A percentile compares a stretch with the other conserved stretches of the same genome.
Conservation (phyloP, 2,797 vertebrate genomes). For the Hirundo rustica region DNA sequence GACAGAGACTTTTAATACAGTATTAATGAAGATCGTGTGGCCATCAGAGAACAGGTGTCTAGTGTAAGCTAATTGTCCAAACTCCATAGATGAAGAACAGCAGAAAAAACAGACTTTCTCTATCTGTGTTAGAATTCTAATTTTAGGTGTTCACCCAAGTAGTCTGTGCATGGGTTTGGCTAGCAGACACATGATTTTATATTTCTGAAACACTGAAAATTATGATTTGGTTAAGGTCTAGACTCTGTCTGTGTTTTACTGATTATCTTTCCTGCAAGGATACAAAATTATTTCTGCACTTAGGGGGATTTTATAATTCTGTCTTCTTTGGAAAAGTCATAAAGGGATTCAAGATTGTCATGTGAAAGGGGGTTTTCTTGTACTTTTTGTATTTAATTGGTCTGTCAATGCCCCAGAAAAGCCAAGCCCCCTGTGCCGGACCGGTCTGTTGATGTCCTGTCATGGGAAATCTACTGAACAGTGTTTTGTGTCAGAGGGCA, state of each 20-base stretch:
- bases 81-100: neutral
- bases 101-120: neutral
- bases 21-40: rapidly evolving
- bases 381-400: neutral
- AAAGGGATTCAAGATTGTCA: neutral
- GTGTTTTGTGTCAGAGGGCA: neutral
- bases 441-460: neutral
- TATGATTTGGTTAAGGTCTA: neutral
- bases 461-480: neutral
- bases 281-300: neutral
- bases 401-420: neutral
- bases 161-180: neutral
- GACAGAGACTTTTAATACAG: neutral
- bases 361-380: neutral
- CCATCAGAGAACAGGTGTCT: neutral
- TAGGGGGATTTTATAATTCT: neutral
- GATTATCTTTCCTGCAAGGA: neutral
- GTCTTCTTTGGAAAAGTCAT: neutral
- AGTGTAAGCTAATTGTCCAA: neutral
- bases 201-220: neutral
- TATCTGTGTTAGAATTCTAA: neutral
- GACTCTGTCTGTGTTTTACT: neutral
- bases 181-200: neutral
- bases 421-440: neutral
- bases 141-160: neutral